phyloP scores from a whole-genome alignment of 2,113 vertebrate species.

The Microcebus griseorufus region DNA sequence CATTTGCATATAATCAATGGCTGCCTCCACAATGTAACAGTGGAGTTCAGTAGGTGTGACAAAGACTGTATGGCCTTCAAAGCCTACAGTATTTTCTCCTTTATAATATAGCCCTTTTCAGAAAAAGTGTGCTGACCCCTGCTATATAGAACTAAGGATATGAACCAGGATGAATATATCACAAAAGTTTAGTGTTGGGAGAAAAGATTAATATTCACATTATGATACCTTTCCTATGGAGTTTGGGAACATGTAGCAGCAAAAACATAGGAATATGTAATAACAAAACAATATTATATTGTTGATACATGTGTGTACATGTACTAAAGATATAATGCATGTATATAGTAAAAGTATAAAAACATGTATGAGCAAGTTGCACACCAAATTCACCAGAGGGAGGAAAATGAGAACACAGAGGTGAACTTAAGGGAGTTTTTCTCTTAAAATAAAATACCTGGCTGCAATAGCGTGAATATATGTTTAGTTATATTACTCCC shows the following conservation, averaged over 20 bases:
- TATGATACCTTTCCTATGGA: not conserved
- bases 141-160: not conserved
- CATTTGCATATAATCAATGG: not conserved
- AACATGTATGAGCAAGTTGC: not conserved
- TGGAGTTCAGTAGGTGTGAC: not conserved
- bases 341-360: not conserved
- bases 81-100: not conserved
- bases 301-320: not conserved
- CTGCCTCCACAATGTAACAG: not conserved
- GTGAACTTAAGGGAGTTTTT: not conserved
- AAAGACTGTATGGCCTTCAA: not conserved
- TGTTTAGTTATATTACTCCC: not conserved
- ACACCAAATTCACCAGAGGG: not conserved
- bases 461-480: not conserved
- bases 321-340: not conserved
- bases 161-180: not conserved
- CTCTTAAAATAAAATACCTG: not conserved
- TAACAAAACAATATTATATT: not conserved
- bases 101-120: not conserved
- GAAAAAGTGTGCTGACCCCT: not conserved
- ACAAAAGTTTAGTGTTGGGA: not conserved
- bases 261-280: not conserved
- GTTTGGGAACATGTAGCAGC: not conserved
- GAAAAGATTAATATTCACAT: not conserved
- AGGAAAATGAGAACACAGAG: not conserved